These are phyloP conservation scores for Rhopilema esculentum DNA, from an alignment of 30 jellyfish, hydroid and myxozoan species.

Conservation along the genomic window DNA sequence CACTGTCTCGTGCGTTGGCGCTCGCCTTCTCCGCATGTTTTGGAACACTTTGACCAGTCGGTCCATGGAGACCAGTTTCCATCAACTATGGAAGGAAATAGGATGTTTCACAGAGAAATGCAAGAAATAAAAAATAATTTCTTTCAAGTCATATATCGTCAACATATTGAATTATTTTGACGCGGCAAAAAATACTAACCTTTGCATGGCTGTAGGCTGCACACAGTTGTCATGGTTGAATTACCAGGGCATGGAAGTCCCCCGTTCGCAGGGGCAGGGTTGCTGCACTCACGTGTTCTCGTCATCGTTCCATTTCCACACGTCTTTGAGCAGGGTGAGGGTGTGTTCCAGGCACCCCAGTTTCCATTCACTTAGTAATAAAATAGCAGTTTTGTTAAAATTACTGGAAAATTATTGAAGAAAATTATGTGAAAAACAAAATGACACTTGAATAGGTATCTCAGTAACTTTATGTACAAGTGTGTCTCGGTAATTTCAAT, in stretches of 20 bases:
- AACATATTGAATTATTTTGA: too few species aligned
- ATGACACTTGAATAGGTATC: too few species aligned
- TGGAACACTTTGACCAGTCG: conserved; percentile 76
- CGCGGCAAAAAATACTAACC: conserved; percentile 63
- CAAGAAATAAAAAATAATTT: too few species aligned
- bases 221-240: conserved; percentile 46
- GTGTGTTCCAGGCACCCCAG: conserved; percentile 90
- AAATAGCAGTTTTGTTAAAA: background rate
- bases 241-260: conserved; percentile 87
- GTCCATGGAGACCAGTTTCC: conserved; percentile 92
- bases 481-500: too few species aligned
- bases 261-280: conserved; percentile 81
- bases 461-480: too few species aligned
- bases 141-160: too few species aligned
- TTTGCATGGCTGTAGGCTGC: conserved; percentile 74
- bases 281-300: conserved; percentile 74
- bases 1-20: conserved; percentile 77
- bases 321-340: conserved; percentile 76
- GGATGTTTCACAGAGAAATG: background rate
- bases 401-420: background rate
- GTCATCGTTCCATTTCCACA: conserved; percentile 89
- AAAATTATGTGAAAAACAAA: too few species aligned
- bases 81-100: conserved; percentile 53
- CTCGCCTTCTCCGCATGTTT: conserved; percentile 85
- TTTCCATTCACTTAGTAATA: conserved; percentile 67